Evolutionary conservation across 2,797 vertebrate genomes (phyloP).

Genomic region (Trematocara caparti): DNA sequence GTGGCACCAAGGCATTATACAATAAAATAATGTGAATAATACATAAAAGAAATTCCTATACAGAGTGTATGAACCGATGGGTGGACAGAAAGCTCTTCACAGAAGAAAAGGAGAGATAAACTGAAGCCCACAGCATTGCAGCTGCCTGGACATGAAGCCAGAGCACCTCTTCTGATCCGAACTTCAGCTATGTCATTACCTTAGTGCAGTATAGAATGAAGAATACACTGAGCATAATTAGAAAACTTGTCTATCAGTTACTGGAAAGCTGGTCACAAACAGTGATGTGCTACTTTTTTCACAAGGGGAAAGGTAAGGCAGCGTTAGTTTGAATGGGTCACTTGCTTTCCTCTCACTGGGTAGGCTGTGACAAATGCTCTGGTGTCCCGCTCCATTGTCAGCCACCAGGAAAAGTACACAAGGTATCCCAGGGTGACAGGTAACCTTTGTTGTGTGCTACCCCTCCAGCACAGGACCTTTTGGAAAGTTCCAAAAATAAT

Average conservation of each 20-base stretch:
- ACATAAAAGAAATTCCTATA: neutral
- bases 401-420: neutral
- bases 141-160: neutral
- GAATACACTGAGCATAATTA: neutral
- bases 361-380: neutral
- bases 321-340: neutral
- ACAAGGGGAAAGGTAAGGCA: neutral
- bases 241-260: neutral
- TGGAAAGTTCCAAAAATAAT: neutral
- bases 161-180: neutral
- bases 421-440: neutral
- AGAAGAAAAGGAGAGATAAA: neutral
- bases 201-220: neutral
- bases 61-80: rapidly evolving
- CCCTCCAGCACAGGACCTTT: neutral
- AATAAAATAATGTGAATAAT: neutral
- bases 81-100: rapidly evolving
- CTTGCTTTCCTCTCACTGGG: neutral
- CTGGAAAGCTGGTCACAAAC: neutral
- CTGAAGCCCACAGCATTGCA: neutral
- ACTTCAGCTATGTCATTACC: rapidly evolving
- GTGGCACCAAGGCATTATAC: neutral
- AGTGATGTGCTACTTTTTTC: neutral
- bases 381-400: neutral
- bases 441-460: neutral